Conservation (phyloP, 2,113 vertebrate genomes). For the Glaucomys volans region DNA sequence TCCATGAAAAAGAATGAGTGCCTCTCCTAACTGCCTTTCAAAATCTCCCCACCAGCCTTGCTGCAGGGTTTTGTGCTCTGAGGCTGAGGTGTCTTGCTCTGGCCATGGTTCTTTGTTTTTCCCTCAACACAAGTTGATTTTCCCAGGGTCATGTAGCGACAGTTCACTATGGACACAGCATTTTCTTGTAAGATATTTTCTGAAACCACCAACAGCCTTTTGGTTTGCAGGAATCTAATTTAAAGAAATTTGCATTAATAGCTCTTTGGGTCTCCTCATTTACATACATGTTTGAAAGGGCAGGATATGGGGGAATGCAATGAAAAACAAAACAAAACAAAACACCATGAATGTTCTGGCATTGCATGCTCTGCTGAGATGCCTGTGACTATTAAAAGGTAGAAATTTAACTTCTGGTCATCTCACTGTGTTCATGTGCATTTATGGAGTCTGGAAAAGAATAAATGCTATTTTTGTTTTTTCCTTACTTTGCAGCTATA, state of each 20-base stretch:
- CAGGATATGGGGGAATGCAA: slow-evolving; percentile 72
- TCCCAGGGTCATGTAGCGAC: slow-evolving; percentile 74
- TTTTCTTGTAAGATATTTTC: slow-evolving; percentile 78
- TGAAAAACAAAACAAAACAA: background rate
- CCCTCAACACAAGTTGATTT: slow-evolving; percentile 68
- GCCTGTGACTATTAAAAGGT: slow-evolving; percentile 11
- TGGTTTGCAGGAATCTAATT: slow-evolving; percentile 66
- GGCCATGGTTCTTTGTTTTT: slow-evolving; percentile 58
- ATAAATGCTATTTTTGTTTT: background rate
- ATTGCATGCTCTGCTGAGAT: slow-evolving; percentile 17
- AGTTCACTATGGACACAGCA: slow-evolving; percentile 75
- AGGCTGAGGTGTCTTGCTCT: slow-evolving; percentile 26
- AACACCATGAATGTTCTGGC: slow-evolving; percentile 2
- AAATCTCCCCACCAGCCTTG: background rate
- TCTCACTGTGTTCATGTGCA: background rate
- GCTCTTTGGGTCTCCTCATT: slow-evolving; percentile 79
- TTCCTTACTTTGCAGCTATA: slow-evolving; percentile 17
- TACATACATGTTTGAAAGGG: slow-evolving; percentile 80
- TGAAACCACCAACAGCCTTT: slow-evolving; percentile 71
- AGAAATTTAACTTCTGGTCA: slow-evolving; percentile 69
- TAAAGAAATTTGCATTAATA: slow-evolving; percentile 83
- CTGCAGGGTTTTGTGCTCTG: slow-evolving; percentile 38
- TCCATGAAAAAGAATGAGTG: slow-evolving; percentile 15
- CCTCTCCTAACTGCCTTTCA: slow-evolving; percentile 38
- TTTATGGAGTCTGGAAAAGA: slow-evolving; percentile 10